A percentile compares a stretch with the other conserved stretches of the same genome.
phyloP scores from a whole-genome alignment of 2,113 vertebrate genomes.

The Dinomys branickii region DNA sequence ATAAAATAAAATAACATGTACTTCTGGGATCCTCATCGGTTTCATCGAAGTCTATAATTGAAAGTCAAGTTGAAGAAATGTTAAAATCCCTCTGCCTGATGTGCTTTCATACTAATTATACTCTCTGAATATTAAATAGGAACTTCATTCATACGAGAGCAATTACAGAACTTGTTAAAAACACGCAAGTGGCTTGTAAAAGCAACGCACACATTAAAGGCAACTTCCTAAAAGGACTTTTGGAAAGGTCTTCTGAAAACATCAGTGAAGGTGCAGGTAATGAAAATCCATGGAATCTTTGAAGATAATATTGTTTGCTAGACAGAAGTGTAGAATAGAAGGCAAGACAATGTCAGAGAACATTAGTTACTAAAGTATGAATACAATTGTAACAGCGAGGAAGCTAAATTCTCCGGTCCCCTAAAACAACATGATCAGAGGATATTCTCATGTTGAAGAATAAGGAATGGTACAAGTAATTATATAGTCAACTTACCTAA shows the following conservation, averaged over 20 bases:
- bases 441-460: not conserved
- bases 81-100: conserved; percentile 74
- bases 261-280: conserved; percentile 29
- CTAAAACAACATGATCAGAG: not conserved
- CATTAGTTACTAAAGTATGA: conserved; percentile 11
- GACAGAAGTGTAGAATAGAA: conserved; percentile 25
- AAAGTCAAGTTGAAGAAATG: conserved; percentile 77
- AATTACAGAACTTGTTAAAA: conserved; percentile 72
- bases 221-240: conserved; percentile 51
- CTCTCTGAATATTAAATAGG: conserved; percentile 76
- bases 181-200: conserved; percentile 68
- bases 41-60: conserved; percentile 71
- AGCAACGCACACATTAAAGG: conserved; percentile 63
- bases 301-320: not conserved
- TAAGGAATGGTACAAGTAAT: not conserved
- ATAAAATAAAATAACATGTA: not conserved
- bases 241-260: conserved; percentile 67
- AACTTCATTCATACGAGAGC: conserved; percentile 52
- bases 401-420: not conserved
- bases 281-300: conserved; percentile 42
- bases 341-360: conserved; percentile 53
- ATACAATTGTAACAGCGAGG: not conserved
- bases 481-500: not conserved
- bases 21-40: conserved; percentile 45
- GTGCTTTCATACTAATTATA: conserved; percentile 78